Percentiles rank a stretch among this genome's conserved stretches.
phyloP scores from a whole-genome alignment of 2,888 invertebrate species.

The Axea sp. region DNA sequence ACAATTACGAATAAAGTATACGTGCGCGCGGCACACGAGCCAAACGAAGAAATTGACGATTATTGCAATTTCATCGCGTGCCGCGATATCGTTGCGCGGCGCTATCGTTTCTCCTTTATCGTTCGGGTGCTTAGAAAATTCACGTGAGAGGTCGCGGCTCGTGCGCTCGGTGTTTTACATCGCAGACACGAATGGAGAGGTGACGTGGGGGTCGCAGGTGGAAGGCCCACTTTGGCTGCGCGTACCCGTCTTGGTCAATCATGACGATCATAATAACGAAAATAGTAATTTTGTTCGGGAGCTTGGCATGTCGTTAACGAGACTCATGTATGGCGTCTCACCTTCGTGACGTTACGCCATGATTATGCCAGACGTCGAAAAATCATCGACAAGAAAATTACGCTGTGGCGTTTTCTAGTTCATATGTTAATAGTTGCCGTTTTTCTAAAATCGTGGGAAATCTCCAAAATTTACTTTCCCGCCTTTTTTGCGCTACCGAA shows the following conservation, averaged over 20 bases:
- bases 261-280: constrained; percentile 54
- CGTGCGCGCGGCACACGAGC: constrained; percentile 40
- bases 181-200: constrained; percentile 52
- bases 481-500: too few relatives aligned
- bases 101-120: constrained; percentile 57
- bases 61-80: constrained; percentile 63
- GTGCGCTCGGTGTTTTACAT: constrained; percentile 52
- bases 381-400: constrained; percentile 22
- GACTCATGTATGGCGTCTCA: constrained; percentile 30
- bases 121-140: constrained; percentile 53
- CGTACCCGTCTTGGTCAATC: constrained; percentile 39
- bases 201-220: constrained; percentile 54
- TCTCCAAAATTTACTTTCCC: background rate
- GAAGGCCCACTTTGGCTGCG: constrained; percentile 51
- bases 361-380: background rate
- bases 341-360: constrained; percentile 35
- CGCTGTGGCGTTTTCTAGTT: background rate
- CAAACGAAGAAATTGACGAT: constrained; percentile 54
- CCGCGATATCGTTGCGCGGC: constrained; percentile 44
- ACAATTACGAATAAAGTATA: constrained; percentile 52
- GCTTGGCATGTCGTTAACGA: constrained; percentile 51
- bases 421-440: background rate
- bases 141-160: constrained; percentile 59
- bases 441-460: background rate
- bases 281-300: constrained; percentile 54